Evolutionary conservation across 2,113 vertebrate species (phyloP), one percentile per base, ranked within the genome.

Genomic region (Pitta sordida): DNA sequence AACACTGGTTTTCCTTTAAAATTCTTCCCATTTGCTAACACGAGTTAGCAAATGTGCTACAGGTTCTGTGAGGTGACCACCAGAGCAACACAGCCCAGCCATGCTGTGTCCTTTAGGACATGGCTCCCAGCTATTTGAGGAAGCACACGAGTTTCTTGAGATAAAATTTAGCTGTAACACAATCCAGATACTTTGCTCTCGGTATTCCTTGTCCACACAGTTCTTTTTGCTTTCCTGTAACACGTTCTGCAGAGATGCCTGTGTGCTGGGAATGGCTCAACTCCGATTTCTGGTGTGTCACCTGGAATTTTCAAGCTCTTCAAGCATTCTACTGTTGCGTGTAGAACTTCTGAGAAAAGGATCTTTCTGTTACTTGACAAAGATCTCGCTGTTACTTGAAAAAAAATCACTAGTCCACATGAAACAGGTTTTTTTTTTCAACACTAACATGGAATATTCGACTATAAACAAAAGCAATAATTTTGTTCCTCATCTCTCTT

Each of bases 381-480:
- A 94, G 93, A 96, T 92, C 95, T 94, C 83, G 9, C 71, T 95
- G 46, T 62, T 93, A 95, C 91, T 98, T 97, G 97, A 96, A 96
- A 92, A 96, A 64, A 93, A 94, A 89, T 63, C 65, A 32, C 75
- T 82, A 8, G 0, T 86, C 86, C 88, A 5, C 86, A 86, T n/a
- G 80, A 13, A 76, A 59, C 81, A 89, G 83, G n/a, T n/a, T n/a
- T 26, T 65, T 79, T 73, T 82, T 93, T 92, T n/a, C 68, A 88
- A 70, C 69, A 85, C 85, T 85, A 88, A 80, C 81, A 7, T 65
- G 62, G 88, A 85, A 74, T 96, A 84, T 95, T 52, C 34, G 10
- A n/a, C 86, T 95, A 52, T 51, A 80, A 96, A 95, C 94, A 94
- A 93, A 94, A 98, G 98, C 97, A 98, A 97, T 98, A 98, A 98